Conservation (phyloP, 2,888 invertebrate genomes). For the Magallana nippona region DNA sequence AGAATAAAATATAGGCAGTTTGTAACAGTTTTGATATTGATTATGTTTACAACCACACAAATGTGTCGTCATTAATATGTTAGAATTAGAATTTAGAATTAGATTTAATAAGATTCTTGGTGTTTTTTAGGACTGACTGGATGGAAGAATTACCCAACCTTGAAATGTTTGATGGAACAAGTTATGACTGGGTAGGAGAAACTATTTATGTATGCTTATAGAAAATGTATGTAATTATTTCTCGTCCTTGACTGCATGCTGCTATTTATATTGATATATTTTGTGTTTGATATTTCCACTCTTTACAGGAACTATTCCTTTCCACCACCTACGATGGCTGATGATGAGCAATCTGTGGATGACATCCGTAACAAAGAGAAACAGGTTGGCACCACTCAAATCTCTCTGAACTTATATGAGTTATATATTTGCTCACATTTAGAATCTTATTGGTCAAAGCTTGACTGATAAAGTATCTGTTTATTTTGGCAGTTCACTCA, state of each 20-base stretch:
- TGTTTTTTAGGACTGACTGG: conserved; percentile 82
- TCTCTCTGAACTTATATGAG: too few species aligned
- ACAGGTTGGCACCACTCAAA: conserved; percentile 64
- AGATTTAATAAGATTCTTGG: background rate
- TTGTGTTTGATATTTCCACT: background rate
- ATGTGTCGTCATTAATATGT: too few species aligned
- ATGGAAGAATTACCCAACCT: conserved; percentile 94
- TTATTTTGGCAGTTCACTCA: conserved; percentile 83
- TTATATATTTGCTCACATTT: too few species aligned
- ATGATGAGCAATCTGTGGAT: conserved; percentile 74
- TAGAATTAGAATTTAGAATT: too few species aligned
- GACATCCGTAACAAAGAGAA: conserved; percentile 74
- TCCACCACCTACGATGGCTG: conserved; percentile 86
- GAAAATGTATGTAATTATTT: background rate
- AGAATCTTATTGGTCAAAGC: too few species aligned
- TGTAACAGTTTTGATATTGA: too few species aligned
- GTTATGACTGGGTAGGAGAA: conserved; percentile 92
- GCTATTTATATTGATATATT: background rate
- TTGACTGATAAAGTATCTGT: too few species aligned
- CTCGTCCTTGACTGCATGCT: background rate
- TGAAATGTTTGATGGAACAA: conserved; percentile 95
- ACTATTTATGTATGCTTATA: background rate
- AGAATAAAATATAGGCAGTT: conserved; percentile 66
- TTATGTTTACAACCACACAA: background rate
- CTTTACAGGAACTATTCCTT: conserved; percentile 85